These are phyloP conservation scores for Hermaeophaga mercurialis DNA, from an alignment of 2,888 invertebrate species.

Conservation along the genomic window DNA sequence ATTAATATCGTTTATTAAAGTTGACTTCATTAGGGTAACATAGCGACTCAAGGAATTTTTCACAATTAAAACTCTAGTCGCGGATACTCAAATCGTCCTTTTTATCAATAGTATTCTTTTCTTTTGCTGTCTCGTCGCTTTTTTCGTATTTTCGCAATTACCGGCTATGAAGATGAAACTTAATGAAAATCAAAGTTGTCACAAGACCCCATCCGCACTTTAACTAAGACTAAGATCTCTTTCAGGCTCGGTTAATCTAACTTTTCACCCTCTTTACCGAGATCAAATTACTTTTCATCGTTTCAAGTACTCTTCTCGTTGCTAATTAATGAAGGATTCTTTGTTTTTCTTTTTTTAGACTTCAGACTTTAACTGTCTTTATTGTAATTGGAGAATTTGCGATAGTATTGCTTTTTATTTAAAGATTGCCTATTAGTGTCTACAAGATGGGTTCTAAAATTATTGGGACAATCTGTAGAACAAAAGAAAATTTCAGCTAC, in stretches of 20 bases:
- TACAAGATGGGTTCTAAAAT: no score
- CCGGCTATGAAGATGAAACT: conserved; percentile 33
- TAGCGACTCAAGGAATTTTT: background rate
- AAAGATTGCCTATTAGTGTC: no score
- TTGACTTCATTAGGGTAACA: no score
- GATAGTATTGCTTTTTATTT: no score
- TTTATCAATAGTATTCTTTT: no score
- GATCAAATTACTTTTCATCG: conserved; percentile 35
- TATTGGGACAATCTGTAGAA: no score
- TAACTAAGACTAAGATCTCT: conserved; percentile 37
- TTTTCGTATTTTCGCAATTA: conserved; percentile 24
- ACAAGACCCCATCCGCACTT: conserved; percentile 24
- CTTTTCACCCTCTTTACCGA: conserved; percentile 37
- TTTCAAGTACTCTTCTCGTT: conserved; percentile 24
- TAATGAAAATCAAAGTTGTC: conserved; percentile 33
- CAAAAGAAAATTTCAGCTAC: no score
- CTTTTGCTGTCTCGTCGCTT: background rate
- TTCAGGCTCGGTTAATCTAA: conserved; percentile 37
- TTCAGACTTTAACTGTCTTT: background rate
- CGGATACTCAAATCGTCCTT: background rate
- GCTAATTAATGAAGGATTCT: conserved; percentile 28
- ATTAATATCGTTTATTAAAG: no score
- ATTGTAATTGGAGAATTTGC: conserved; percentile 15
- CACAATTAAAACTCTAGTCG: background rate
- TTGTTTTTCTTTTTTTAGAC: conserved; percentile 13